Evolutionary conservation across 2,797 vertebrate species (phyloP), one percentile per base, ranked within the genome.

Genomic region (Siniperca obscura): DNA sequence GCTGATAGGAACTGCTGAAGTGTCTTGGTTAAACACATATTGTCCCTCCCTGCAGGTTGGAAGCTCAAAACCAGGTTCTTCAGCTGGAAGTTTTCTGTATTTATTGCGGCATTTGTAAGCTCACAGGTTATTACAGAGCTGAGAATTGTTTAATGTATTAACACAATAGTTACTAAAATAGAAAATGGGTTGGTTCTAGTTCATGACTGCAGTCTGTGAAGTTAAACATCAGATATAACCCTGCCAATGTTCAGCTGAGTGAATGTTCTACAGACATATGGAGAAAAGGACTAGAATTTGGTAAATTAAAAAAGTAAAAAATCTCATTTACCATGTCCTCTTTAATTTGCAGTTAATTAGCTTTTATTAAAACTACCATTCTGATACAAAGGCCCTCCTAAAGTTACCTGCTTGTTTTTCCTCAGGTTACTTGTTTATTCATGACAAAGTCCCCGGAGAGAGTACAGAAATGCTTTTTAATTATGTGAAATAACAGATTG

Each of bases 11-110:
- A 76, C 80, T 83, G 70, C 76, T 86, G 76, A 85, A 90, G 89
- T 87, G 86, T 87, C 89, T 88, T 82, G 76, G 90, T 90, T 88
- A 91, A 92, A 87, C 68, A 62, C 52, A 44, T 46, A 91, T 91
- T 89, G 78, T 89, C 62, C 78, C 76, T 85, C 85, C 66, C 77
- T 80, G 81, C 74, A 79, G 84, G 80, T 30, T 76, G 55, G 79
- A 73, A 84, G 77, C 81, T 82, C 76, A 81, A 84, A 80, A 34
- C 34, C 52, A 48, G 61, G 73, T 72, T 59, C 65, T 85, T 88
- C 14, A 74, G 57, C 72, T 85, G 22, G 34, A 52, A 12, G 21
- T 61, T 85, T 72, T 76, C 73, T 65, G 53, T 70, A 56, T 85
- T 66, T 55, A 70, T 76, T 78, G 56, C 48, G 69, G 61, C 67